Conservation (phyloP, 2,888 invertebrate genomes). For the Eulithis prunata region DNA sequence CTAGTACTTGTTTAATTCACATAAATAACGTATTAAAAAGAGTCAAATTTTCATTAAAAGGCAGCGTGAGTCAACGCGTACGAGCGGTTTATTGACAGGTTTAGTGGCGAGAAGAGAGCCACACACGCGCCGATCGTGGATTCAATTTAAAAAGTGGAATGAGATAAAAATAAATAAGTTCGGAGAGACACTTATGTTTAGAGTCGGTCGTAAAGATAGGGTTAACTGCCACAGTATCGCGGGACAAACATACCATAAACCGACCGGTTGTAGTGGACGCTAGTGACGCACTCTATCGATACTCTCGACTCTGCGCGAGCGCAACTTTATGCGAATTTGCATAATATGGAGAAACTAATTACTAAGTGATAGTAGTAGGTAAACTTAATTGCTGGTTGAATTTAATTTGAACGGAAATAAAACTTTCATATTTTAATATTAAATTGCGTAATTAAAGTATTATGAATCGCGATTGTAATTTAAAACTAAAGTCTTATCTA, state of each 20-base stretch:
- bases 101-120: constrained; percentile 73
- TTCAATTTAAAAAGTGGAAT: constrained; percentile 83
- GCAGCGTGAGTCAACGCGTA: constrained; percentile 65
- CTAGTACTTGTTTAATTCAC: constrained; percentile 70
- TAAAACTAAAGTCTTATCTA: no score
- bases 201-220: constrained; percentile 83
- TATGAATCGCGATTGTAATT: no score
- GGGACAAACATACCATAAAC: constrained; percentile 82
- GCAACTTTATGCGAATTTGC: constrained; percentile 25
- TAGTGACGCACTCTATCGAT: constrained; percentile 65
- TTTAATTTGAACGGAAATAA: constrained; percentile 6
- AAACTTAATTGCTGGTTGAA: constrained; percentile 25
- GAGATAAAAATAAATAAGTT: constrained; percentile 84
- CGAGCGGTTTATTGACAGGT: constrained; percentile 79
- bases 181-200: constrained; percentile 83
- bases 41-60: constrained; percentile 79
- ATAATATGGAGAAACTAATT: constrained; percentile 25
- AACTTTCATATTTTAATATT: background rate
- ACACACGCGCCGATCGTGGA: constrained; percentile 79
- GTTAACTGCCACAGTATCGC: constrained; percentile 81
- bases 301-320: constrained; percentile 37
- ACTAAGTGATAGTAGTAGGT: background rate
- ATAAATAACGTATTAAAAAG: constrained; percentile 74
- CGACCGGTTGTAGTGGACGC: constrained; percentile 72
- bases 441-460: background rate